These are phyloP conservation scores for Tyto alba DNA, from an alignment of 2,113 vertebrate species.

Conservation along the genomic window DNA sequence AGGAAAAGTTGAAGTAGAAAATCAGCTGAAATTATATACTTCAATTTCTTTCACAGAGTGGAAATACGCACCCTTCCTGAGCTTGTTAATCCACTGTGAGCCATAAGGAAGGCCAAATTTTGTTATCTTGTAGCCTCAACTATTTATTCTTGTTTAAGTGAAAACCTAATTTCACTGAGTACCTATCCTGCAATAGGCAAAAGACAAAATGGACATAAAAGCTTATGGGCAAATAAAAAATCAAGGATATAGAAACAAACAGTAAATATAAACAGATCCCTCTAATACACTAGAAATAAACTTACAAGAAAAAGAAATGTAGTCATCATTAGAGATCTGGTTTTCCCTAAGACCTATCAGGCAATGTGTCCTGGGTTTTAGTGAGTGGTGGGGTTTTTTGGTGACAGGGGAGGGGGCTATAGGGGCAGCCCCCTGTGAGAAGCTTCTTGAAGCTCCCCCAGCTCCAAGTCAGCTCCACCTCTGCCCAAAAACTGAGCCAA, in stretches of 20 bases:
- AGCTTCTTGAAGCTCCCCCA: too few relatives aligned
- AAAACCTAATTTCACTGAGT: background rate
- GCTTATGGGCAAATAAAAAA: background rate
- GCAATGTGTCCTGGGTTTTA: too few relatives aligned
- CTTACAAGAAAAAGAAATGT: background rate
- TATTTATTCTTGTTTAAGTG: background rate
- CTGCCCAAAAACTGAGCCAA: too few relatives aligned
- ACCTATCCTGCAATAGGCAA: background rate
- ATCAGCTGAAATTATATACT: background rate
- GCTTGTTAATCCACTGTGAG: background rate
- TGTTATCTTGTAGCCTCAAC: background rate
- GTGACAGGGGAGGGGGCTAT: too few relatives aligned
- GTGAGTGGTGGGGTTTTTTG: too few relatives aligned
- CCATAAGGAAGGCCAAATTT: background rate
- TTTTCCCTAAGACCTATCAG: background rate
- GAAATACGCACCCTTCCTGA: background rate
- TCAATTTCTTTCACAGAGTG: background rate
- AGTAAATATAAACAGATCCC: background rate
- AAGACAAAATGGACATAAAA: background rate
- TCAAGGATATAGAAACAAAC: background rate
- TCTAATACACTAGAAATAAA: background rate
- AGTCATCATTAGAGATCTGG: background rate
- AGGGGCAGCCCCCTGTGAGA: too few relatives aligned
- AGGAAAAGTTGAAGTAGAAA: background rate
- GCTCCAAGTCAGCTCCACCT: too few relatives aligned